A percentile compares a stretch with the other conserved stretches of the same genome.
These are phyloP conservation scores for Lepilemur septentrionalis DNA, from an alignment of 2,797 vertebrate genomes.

Conservation along the genomic window DNA sequence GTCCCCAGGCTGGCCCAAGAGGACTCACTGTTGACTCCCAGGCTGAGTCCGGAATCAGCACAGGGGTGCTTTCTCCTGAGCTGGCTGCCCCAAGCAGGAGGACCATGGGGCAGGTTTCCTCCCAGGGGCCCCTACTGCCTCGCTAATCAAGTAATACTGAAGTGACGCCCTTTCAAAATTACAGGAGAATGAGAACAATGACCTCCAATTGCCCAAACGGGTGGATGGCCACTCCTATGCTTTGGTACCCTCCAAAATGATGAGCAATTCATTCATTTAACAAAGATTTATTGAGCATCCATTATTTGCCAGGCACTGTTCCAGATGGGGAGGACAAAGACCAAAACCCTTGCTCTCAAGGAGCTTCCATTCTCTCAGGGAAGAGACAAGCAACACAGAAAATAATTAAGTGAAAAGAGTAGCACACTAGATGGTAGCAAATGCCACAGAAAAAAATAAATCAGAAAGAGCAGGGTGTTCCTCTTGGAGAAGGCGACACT, in stretches of 20 bases:
- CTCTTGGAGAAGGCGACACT: background rate
- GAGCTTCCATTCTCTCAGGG: slow-evolving; percentile 3
- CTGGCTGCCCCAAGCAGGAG: background rate
- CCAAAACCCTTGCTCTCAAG: background rate
- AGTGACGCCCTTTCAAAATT: background rate
- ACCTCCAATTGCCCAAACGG: background rate
- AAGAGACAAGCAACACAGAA: background rate
- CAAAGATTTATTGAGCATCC: background rate
- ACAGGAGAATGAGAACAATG: background rate
- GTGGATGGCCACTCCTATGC: background rate
- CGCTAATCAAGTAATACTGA: background rate
- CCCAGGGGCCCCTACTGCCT: background rate
- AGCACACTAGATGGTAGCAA: background rate
- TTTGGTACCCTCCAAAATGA: background rate
- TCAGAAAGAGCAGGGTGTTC: background rate
- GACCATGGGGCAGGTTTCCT: background rate
- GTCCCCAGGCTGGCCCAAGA: background rate
- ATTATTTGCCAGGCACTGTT: background rate
- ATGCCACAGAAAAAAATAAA: background rate
- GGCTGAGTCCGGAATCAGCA: background rate
- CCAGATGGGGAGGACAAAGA: background rate
- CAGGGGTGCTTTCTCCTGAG: background rate
- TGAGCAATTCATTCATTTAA: background rate
- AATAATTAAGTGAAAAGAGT: background rate
- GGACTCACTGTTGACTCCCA: background rate